Evolutionary conservation across 1,140 invertebrate genomes (phyloP), one percentile per base, ranked within the genome.

Genomic region (Drosophila pruinosa): DNA sequence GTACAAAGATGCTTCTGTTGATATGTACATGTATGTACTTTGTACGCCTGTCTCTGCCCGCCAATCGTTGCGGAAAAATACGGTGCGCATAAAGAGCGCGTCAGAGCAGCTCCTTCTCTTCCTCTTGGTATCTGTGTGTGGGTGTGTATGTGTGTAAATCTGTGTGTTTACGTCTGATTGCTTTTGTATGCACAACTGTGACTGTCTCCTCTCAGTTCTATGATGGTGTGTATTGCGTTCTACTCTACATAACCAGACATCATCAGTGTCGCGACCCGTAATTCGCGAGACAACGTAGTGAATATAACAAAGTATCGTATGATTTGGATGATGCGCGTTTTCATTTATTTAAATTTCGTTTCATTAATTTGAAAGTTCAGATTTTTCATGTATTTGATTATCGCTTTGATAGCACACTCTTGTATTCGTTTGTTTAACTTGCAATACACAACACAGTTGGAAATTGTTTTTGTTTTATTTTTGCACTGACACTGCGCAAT

Each of bases 181-280:
- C 53, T 77, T 31, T 17, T 41, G 24, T 39, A 19, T 64, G 24
- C 12, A 45, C 38, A 24, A n/a, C 62, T 45, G 34, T 39, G 50
- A 28, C 22, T 31, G 47, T 54, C 34, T 67, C 39, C 59, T 34
- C 63, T 59, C 62, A 65, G 36, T 62, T 8, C 39, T 69, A 63
- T 71, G 54, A 50, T 52, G 57, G 57, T 45, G 47, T 74, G 68
- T 80, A 81, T 75, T 86, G 73, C 73, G 80, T 78, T 86, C 62
- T 86, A 78, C 82, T 63, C 77, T 88, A 78, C 77, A 82, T 77
- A 86, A 88, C 77, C 81, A 82, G 77, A 86, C 73, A 88, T 75
- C 52, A 72, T 45, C 43, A 45, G 48, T 73, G 79, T 83, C 65
- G 71, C 79, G 79, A 83, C 65, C 75, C 79, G 79, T 43, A 67